Conservation (phyloP, 37 sponge, comb jelly and placozoan genomes). For the Crambe crambe region DNA sequence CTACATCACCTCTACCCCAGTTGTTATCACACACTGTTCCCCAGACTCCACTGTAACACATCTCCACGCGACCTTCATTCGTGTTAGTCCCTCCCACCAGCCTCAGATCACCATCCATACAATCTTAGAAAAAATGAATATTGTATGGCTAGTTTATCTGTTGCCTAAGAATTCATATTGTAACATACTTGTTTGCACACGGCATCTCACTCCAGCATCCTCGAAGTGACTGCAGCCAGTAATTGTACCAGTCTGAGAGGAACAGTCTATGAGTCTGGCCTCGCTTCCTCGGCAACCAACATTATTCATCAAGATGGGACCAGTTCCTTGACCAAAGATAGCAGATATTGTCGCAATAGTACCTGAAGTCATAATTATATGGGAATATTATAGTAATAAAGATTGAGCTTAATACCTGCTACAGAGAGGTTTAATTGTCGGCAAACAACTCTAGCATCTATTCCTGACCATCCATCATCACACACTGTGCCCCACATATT, state of each 20-base stretch:
- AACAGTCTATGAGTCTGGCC: conserved; percentile 14
- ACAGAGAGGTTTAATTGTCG: not conserved
- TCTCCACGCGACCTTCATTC: not conserved
- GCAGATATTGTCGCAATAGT: not conserved
- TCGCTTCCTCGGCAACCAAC: conserved; percentile 22
- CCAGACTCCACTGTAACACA: not conserved
- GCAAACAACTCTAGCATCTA: not conserved
- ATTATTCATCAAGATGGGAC: not conserved
- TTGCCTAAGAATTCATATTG: too few relatives aligned
- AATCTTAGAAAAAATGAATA: too few relatives aligned
- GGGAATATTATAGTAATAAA: too few relatives aligned
- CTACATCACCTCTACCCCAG: not conserved
- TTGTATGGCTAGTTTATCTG: too few relatives aligned
- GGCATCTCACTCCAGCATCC: not conserved
- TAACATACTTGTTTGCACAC: too few relatives aligned
- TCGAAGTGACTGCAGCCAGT: not conserved
- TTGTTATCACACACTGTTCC: not conserved
- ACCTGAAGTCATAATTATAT: not conserved
- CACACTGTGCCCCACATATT: not conserved
- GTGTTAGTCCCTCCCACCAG: not conserved
- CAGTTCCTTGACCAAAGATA: not conserved
- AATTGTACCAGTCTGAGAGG: too few relatives aligned
- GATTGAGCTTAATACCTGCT: not conserved
- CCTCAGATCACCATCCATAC: not conserved
- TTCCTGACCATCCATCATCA: not conserved